A percentile compares a stretch with the other conserved stretches of the same genome.
phyloP scores from a whole-genome alignment of 2,113 vertebrate genomes.

The Chitala chitala region DNA sequence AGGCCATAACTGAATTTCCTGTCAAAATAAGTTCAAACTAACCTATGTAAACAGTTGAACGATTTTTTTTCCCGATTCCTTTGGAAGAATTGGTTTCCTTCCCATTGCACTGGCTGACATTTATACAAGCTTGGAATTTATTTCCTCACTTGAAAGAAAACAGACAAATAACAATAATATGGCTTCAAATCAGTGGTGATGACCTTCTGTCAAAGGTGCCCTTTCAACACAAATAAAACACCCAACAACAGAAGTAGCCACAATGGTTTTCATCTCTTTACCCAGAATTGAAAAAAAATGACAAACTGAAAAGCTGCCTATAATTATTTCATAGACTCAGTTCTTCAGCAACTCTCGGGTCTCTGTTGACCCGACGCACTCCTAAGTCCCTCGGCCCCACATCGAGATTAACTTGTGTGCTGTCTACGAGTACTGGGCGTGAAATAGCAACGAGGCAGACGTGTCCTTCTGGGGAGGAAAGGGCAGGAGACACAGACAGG shows the following conservation, averaged over 20 bases:
- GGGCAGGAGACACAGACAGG: no score
- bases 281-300: no score
- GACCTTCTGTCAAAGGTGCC: conserved; percentile 49
- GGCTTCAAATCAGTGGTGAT: conserved; percentile 43
- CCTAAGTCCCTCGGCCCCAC: no score
- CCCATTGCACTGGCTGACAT: conserved; percentile 30
- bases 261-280: conserved; percentile 51
- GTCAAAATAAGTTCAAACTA: background rate
- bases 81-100: conserved; percentile 22
- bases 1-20: background rate
- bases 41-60: conserved; percentile 4
- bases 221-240: conserved; percentile 28
- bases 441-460: no score
- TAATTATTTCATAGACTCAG: no score
- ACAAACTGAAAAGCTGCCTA: no score
- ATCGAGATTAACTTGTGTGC: no score
- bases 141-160: conserved; percentile 18
- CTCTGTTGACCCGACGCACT: no score
- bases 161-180: conserved; percentile 29
- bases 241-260: background rate
- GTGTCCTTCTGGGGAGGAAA: no score
- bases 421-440: no score
- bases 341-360: no score
- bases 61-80: conserved; percentile 19
- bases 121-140: conserved; percentile 20